Conservation (phyloP, 2,888 invertebrate species). For the Hypomecis atomaria region DNA sequence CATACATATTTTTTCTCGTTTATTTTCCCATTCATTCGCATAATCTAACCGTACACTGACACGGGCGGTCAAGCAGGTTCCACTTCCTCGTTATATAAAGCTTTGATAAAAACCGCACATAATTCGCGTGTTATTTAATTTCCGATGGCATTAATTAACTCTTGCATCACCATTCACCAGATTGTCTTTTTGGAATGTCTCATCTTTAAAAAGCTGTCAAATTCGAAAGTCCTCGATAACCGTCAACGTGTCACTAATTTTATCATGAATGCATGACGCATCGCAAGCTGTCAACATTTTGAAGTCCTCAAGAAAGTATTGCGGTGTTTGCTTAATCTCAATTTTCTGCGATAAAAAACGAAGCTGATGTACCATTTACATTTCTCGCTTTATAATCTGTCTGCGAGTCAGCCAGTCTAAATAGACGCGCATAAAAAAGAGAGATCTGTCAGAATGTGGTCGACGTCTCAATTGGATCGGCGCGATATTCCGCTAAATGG, state of each 20-base stretch:
- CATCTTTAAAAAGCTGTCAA: constrained; percentile 15
- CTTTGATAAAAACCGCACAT: constrained; percentile 17
- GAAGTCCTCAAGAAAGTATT: constrained; percentile 26
- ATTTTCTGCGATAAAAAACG: constrained; percentile 24
- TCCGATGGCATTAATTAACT: constrained; percentile 34
- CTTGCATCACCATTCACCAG: constrained; percentile 31
- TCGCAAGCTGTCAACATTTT: constrained; percentile 19
- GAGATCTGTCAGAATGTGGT: constrained; percentile 56
- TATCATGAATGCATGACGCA: constrained; percentile 5
- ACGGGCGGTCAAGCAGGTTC: constrained; percentile 24
- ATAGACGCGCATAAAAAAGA: constrained; percentile 58
- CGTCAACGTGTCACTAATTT: constrained; percentile 8
- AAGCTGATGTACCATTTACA: constrained; percentile 25
- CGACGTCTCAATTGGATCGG: constrained; percentile 67
- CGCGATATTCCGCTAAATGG: constrained; percentile 66
- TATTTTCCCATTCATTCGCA: constrained; percentile 5
- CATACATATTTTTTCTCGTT: background rate
- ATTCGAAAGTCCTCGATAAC: constrained; percentile 19
- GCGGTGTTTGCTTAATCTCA: constrained; percentile 23
- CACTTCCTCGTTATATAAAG: constrained; percentile 35
- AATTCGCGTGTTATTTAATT: constrained; percentile 33
- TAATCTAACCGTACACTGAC: constrained; percentile 16
- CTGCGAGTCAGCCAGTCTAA: constrained; percentile 55
- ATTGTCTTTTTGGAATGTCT: constrained; percentile 20
- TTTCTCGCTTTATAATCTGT: constrained; percentile 28